These are phyloP conservation scores for Drosophila anomelani DNA, from an alignment of 2,888 invertebrate species.

Conservation along the genomic window DNA sequence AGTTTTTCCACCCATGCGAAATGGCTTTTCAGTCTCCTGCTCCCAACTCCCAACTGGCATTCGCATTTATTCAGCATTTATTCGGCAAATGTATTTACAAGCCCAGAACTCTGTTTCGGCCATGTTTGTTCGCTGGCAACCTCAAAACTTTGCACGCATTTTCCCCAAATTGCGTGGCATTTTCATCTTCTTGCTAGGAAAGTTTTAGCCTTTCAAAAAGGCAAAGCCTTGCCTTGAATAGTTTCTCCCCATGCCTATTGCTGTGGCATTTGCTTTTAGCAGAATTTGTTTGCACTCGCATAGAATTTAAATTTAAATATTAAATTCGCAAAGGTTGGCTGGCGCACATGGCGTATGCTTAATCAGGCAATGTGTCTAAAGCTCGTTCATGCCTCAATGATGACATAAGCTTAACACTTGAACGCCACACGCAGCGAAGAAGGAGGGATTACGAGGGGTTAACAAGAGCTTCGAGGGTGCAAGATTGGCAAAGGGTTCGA, in stretches of 20 bases:
- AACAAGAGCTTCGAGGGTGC: background rate
- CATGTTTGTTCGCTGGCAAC: slow-evolving; percentile 73
- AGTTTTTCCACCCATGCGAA: slow-evolving; percentile 64
- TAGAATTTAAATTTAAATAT: slow-evolving; percentile 45
- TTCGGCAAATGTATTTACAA: slow-evolving; percentile 78
- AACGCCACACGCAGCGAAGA: slow-evolving; percentile 43
- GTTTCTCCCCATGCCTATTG: slow-evolving; percentile 49
- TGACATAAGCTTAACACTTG: slow-evolving; percentile 75
- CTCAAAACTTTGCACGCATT: slow-evolving; percentile 77
- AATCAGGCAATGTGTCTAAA: slow-evolving; percentile 67
- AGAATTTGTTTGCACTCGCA: slow-evolving; percentile 50
- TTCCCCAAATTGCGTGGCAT: slow-evolving; percentile 71
- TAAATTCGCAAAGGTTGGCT: slow-evolving; percentile 33
- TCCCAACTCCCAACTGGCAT: slow-evolving; percentile 23
- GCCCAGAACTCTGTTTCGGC: slow-evolving; percentile 45
- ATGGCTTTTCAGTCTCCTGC: slow-evolving; percentile 30
- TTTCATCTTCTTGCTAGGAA: slow-evolving; percentile 50
- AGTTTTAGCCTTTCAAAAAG: slow-evolving; percentile 66
- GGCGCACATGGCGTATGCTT: slow-evolving; percentile 51
- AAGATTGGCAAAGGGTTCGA: slow-evolving; percentile 1
- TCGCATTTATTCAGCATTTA: slow-evolving; percentile 71
- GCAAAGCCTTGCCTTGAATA: slow-evolving; percentile 50
- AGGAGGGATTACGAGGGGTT: slow-evolving; percentile 9
- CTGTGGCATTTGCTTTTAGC: slow-evolving; percentile 75
- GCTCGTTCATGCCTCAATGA: slow-evolving; percentile 77